phyloP scores from a whole-genome alignment of 30 jellyfish, hydroid and myxozoan genomes.

The Hydractinia echinata region DNA sequence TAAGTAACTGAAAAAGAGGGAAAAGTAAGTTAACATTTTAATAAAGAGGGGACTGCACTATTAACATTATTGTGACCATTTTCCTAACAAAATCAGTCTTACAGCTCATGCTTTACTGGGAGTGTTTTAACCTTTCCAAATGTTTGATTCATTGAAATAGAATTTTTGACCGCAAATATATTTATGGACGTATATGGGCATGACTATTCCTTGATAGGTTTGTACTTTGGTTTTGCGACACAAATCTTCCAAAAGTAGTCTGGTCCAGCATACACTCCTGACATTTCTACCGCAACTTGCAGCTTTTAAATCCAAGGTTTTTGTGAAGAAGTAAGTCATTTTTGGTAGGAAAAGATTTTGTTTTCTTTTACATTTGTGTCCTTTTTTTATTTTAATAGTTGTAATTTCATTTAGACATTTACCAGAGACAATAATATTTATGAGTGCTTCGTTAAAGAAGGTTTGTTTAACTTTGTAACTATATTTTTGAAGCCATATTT shows the following conservation, averaged over 20 bases:
- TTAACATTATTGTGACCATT: too few relatives aligned
- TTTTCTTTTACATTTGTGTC: neutral
- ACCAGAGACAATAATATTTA: conserved; percentile 48
- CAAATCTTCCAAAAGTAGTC: conserved; percentile 56
- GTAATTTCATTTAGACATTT: conserved; percentile 46
- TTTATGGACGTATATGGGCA: too few relatives aligned
- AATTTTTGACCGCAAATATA: too few relatives aligned
- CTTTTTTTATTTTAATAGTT: neutral
- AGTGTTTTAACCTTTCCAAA: too few relatives aligned
- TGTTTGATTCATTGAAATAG: too few relatives aligned
- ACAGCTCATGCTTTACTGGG: too few relatives aligned
- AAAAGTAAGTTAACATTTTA: too few relatives aligned
- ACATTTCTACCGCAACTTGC: conserved; percentile 94
- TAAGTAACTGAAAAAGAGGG: too few relatives aligned
- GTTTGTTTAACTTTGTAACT: too few relatives aligned
- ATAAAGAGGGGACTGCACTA: too few relatives aligned
- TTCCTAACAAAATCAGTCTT: neutral
- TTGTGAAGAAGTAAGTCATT: conserved; percentile 56
- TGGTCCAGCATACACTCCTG: conserved; percentile 76
- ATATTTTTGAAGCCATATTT: neutral
- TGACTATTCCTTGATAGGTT: conserved; percentile 42
- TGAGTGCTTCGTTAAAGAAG: conserved; percentile 53
- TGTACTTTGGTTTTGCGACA: conserved; percentile 59
- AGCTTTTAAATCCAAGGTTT: conserved; percentile 71
- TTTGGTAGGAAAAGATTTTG: neutral